phyloP scores from a whole-genome alignment of 2,888 invertebrate genomes.

The Didymodactylos carnosus region DNA sequence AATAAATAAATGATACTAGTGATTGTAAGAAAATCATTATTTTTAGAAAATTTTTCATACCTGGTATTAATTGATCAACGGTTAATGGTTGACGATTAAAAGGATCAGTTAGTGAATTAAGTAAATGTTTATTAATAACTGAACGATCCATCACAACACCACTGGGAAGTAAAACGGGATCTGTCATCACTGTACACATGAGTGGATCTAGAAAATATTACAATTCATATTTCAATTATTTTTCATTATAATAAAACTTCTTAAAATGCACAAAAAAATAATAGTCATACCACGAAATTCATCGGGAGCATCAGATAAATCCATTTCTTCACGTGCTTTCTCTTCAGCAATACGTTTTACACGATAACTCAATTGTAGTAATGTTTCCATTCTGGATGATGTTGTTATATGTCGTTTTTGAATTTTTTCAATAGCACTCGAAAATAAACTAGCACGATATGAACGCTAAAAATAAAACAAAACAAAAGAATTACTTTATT shows the following conservation, averaged over 20 bases:
- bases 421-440: constrained; percentile 64
- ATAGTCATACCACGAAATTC: constrained; percentile 52
- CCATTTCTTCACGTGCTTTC: constrained; percentile 69
- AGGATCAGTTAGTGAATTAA: constrained; percentile 88
- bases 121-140: constrained; percentile 71
- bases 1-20: neutral
- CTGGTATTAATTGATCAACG: constrained; percentile 69
- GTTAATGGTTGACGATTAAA: constrained; percentile 85
- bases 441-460: constrained; percentile 73
- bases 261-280: neutral
- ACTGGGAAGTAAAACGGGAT: constrained; percentile 75
- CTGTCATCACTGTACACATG: constrained; percentile 90
- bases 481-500: constrained; percentile 7
- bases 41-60: neutral
- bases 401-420: constrained; percentile 64
- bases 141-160: constrained; percentile 70
- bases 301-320: constrained; percentile 81
- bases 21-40: neutral
- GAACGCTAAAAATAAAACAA: constrained; percentile 50
- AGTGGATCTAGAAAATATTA: constrained; percentile 50
- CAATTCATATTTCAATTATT: neutral
- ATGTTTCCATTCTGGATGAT: constrained; percentile 60
- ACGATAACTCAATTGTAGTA: constrained; percentile 38
- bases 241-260: neutral
- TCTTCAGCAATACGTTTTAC: constrained; percentile 50